Percentiles rank a stretch among this genome's conserved stretches.
phyloP scores from a whole-genome alignment of 1,140 invertebrate genomes.

The Anthonomus grandis region DNA sequence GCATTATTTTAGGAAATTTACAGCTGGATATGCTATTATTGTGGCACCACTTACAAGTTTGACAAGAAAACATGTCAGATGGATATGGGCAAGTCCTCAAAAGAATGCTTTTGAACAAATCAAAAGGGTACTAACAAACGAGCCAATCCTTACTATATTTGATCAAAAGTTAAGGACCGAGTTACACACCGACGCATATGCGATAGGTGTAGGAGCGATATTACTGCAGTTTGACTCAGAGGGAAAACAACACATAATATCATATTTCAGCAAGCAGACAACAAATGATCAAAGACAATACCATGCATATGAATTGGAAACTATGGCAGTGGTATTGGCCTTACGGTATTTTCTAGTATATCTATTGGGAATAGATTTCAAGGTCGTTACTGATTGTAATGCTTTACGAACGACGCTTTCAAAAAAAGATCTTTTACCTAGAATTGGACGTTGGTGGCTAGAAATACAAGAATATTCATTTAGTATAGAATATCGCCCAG shows the following conservation, averaged over 20 bases:
- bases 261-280: slow-evolving; percentile 39
- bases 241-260: not conserved
- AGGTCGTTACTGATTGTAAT: slow-evolving; percentile 44
- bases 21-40: too few species aligned
- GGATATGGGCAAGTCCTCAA: too few species aligned
- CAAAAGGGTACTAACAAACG: too few species aligned
- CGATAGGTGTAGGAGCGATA: too few species aligned
- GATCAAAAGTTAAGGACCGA: too few species aligned
- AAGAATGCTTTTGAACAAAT: too few species aligned
- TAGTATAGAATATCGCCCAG: slow-evolving; percentile 16
- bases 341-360: slow-evolving; percentile 48
- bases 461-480: not conserved
- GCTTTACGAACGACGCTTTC: slow-evolving; percentile 18
- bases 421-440: slow-evolving; percentile 37
- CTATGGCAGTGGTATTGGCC: too few species aligned
- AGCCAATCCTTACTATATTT: too few species aligned
- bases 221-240: slow-evolving; percentile 45
- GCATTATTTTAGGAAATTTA: too few species aligned
- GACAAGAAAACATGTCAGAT: too few species aligned
- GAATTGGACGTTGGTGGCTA: slow-evolving; percentile 41
- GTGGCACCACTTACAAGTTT: too few species aligned
- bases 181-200: too few species aligned
- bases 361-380: slow-evolving; percentile 41
- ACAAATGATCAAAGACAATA: slow-evolving; percentile 31
- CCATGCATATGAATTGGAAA: slow-evolving; percentile 24